phyloP scores from a whole-genome alignment of 1,140 invertebrate genomes.

The Pinna nobilis region DNA sequence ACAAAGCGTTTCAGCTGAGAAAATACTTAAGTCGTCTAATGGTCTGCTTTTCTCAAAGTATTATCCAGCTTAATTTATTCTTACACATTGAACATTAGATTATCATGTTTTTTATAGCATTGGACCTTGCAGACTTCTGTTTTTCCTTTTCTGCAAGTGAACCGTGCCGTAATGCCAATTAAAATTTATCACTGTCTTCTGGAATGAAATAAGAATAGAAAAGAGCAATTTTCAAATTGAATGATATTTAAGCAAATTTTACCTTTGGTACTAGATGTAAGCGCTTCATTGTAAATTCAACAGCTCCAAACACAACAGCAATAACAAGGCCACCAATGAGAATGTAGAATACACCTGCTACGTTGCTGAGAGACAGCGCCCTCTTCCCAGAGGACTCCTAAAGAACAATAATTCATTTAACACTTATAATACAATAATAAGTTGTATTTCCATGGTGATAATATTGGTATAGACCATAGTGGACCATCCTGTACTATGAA shows the following conservation, averaged over 20 bases:
- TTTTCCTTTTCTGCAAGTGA: no score
- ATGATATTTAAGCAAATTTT: no score
- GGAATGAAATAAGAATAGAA: not conserved
- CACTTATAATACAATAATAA: conserved; percentile 28
- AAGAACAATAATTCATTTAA: no score
- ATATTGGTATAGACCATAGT: no score
- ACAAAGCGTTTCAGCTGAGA: no score
- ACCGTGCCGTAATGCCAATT: not conserved
- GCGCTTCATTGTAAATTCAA: conserved; percentile 82
- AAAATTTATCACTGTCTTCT: not conserved
- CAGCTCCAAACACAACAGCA: conserved; percentile 90
- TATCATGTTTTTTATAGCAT: no score
- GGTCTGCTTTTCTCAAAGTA: no score
- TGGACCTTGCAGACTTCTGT: no score
- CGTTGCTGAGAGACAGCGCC: conserved; percentile 95
- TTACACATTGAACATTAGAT: no score
- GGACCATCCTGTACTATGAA: no score
- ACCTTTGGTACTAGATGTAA: conserved; percentile 39
- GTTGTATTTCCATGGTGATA: not conserved
- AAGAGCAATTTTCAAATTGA: not conserved
- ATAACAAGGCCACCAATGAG: conserved; percentile 92
- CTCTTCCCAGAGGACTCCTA: conserved; percentile 84
- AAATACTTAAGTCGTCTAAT: no score
- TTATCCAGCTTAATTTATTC: no score
- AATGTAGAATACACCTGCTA: conserved; percentile 99